Base-by-base conservation (phyloP, 35 echinoderm and acorn worm species). In the Anneissia japonica region DNA sequence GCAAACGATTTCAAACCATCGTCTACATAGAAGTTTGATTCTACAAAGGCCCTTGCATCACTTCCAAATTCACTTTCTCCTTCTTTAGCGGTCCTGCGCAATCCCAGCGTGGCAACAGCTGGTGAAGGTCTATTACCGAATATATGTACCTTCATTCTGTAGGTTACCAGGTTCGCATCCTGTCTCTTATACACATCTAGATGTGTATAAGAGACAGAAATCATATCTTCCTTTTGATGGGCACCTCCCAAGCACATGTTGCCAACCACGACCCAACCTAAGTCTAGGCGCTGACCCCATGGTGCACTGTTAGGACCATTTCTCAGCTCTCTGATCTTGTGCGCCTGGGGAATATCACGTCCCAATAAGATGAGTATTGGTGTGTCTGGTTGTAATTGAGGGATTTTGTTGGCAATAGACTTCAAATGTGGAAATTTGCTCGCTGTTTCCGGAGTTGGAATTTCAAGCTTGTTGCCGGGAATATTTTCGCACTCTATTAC, bases 81-180 rank as follows among this genome's bases (percentile, higher is more conserved):
- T 0, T 72, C 35, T 35, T 83, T 14, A 33, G 85, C 80, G 31
- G 74, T 74, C 17, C 17, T 83, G 21, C 86, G 31, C 31, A 88
- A 30, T 30, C 85, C 78, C 51, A 75, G 84, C 17, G 32, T 84
- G 0, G 86, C 86, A 0, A 88, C 81, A 9, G 81, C 77, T 84
- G 91, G 86, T 32, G 91, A 93, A 1, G 86, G 74, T 26, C 30
- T 81, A 36, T 88, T 83, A 6, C 92, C 88, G 76, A 93, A 93
- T 11, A 93, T 0, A 34, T 93, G 92, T 0, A 85, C 83, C 0
- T 80, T 89, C 91, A 89, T 93, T 5, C 76, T 32, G 30, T 90
- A 93, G n/a, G n/a, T n/a, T n/a, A n/a, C n/a, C n/a, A n/a, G n/a
- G n/a, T n/a, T n/a, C n/a, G n/a, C n/a, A n/a, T n/a, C n/a, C n/a